Evolutionary conservation across 2,888 invertebrate species (phyloP).

Genomic region (Cylloceria caligata): DNA sequence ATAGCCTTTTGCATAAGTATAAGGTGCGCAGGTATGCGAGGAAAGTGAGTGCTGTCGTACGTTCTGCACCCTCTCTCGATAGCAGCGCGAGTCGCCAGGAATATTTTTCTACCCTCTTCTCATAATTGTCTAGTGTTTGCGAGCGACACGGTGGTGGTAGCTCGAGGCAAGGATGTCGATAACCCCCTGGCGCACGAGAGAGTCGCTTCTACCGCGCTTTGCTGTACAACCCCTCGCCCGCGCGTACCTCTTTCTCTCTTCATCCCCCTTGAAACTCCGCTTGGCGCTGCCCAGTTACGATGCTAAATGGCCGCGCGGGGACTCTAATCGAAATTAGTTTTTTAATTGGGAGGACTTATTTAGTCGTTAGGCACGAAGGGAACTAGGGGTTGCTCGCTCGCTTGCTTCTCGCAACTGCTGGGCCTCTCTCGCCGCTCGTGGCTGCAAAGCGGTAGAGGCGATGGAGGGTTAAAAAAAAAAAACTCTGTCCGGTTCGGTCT

Average conservation of each 20-base stretch:
- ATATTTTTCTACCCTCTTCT: slow-evolving; percentile 54
- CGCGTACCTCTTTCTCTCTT: slow-evolving; percentile 29
- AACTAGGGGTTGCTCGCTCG: slow-evolving; percentile 50
- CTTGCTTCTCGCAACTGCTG: slow-evolving; percentile 37
- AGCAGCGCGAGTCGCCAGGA: background rate
- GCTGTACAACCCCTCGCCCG: slow-evolving; percentile 20
- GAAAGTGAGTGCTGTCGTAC: slow-evolving; percentile 37
- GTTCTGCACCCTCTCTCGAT: slow-evolving; percentile 21
- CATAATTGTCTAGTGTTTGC: slow-evolving; percentile 59
- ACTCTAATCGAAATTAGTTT: slow-evolving; percentile 84
- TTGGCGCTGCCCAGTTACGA: slow-evolving; percentile 74
- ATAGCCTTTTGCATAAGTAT: slow-evolving; percentile 5
- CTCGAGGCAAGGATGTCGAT: slow-evolving; percentile 72
- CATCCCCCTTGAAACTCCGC: slow-evolving; percentile 47
- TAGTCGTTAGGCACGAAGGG: slow-evolving; percentile 78
- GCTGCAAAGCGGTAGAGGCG: slow-evolving; percentile 27
- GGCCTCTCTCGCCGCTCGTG: slow-evolving; percentile 44
- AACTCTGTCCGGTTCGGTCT: slow-evolving; percentile 41
- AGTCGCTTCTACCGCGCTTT: slow-evolving; percentile 40
- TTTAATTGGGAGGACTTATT: slow-evolving; percentile 84
- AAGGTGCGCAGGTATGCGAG: slow-evolving; percentile 23
- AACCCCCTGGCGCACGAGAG: slow-evolving; percentile 62
- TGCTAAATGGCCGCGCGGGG: slow-evolving; percentile 79
- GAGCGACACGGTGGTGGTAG: slow-evolving; percentile 42
- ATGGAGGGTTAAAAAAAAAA: slow-evolving; percentile 49